Evolutionary conservation across 2,888 invertebrate species (phyloP).

Genomic region (Chloromyia formosa): DNA sequence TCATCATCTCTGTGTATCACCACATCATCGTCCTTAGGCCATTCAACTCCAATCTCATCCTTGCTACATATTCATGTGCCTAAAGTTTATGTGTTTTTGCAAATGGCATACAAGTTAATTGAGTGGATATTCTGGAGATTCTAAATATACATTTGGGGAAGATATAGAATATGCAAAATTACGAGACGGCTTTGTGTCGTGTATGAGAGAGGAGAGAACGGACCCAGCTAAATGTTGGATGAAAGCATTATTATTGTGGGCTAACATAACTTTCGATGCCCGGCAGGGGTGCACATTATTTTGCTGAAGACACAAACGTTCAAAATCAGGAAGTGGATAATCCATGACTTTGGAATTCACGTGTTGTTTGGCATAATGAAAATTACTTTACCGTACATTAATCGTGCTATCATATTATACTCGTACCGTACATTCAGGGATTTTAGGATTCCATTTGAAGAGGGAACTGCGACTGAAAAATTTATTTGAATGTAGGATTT

Average conservation of each 20-base stretch:
- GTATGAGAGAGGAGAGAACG: not conserved
- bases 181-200: not conserved
- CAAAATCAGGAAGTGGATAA: too few relatives aligned
- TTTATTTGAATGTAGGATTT: too few relatives aligned
- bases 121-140: conserved; percentile 45
- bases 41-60: not conserved
- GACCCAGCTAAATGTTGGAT: not conserved
- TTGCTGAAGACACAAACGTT: too few relatives aligned
- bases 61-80: not conserved
- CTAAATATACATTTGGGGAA: conserved; percentile 8
- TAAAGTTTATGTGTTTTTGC: conserved; percentile 44
- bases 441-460: too few relatives aligned
- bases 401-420: not conserved
- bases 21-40: conserved; percentile 14
- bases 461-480: too few relatives aligned
- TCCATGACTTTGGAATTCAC: too few relatives aligned
- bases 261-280: not conserved
- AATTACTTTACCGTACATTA: too few relatives aligned
- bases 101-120: conserved; percentile 49
- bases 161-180: not conserved
- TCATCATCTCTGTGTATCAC: not conserved
- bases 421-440: not conserved
- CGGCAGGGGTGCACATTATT: conserved; percentile 10
- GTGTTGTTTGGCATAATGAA: too few relatives aligned
- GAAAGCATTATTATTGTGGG: conserved; percentile 26